Evolutionary conservation across 2,888 invertebrate species (phyloP).

Genomic region (Drosophila tripunctata): DNA sequence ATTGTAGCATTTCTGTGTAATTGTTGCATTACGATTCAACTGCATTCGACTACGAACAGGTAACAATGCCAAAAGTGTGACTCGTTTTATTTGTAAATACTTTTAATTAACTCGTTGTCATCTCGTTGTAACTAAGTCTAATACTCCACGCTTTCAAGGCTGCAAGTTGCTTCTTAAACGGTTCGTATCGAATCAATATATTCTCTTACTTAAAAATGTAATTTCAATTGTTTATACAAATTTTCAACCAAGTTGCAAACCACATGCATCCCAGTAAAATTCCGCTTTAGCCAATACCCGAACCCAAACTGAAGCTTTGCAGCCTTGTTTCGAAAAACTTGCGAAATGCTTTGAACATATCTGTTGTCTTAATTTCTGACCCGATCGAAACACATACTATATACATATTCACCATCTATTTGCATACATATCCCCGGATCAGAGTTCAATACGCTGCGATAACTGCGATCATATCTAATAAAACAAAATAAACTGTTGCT

Average conservation of each 20-base stretch:
- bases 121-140: slow-evolving; percentile 63
- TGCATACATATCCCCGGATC: slow-evolving; percentile 37
- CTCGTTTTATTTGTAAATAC: slow-evolving; percentile 63
- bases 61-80: slow-evolving; percentile 71
- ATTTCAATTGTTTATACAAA: background rate
- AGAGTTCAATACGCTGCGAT: slow-evolving; percentile 10
- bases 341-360: too few relatives aligned
- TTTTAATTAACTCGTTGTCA: slow-evolving; percentile 59
- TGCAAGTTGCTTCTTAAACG: background rate
- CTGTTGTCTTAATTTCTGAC: slow-evolving; percentile 34
- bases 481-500: slow-evolving; percentile 35
- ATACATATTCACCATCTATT: slow-evolving; percentile 27
- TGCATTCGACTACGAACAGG: too few relatives aligned
- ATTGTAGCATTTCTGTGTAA: slow-evolving; percentile 67
- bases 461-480: slow-evolving; percentile 44
- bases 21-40: slow-evolving; percentile 59
- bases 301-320: background rate
- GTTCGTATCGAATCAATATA: background rate
- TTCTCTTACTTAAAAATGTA: too few relatives aligned
- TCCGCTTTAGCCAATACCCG: background rate
- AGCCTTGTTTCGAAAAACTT: slow-evolving; percentile 1
- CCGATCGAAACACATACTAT: slow-evolving; percentile 4
- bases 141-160: slow-evolving; percentile 21
- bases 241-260: background rate
- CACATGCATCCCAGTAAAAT: background rate